Percentiles rank a stretch among this genome's conserved stretches.
Conservation (phyloP, 2,888 invertebrate species). For the Lasioglossum figueresi region DNA sequence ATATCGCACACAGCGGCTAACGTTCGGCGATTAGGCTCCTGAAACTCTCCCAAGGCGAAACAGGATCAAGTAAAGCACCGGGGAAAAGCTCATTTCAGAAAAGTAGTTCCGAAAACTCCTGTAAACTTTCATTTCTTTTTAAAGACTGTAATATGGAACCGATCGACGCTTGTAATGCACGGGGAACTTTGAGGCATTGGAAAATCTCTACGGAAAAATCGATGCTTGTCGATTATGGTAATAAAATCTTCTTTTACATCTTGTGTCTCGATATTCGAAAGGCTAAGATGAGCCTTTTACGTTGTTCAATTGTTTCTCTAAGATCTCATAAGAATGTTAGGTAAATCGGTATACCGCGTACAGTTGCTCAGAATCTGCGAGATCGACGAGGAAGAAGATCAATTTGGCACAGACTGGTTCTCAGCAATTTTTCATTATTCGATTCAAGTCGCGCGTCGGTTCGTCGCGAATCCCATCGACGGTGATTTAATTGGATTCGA, state of each 20-base stretch:
- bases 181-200: background rate
- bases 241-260: background rate
- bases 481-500: slow-evolving; percentile 5
- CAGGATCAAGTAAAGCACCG: background rate
- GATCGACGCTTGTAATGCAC: background rate
- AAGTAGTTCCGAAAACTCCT: background rate
- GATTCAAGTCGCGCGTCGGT: background rate
- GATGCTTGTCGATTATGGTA: background rate
- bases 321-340: no score
- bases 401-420: background rate
- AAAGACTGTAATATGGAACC: background rate
- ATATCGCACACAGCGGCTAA: background rate
- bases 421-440: slow-evolving; percentile 1
- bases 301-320: background rate
- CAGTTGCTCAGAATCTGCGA: background rate
- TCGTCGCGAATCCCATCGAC: background rate
- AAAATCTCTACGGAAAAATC: background rate
- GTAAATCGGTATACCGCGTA: background rate
- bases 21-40: background rate
- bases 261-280: background rate
- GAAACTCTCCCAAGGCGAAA: background rate
- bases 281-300: background rate
- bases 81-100: background rate
- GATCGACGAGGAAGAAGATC: background rate
- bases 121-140: background rate